Evolutionary conservation across 2,888 invertebrate species (phyloP), one percentile per base, ranked within the genome.

Genomic region (Palloptera scutellata): DNA sequence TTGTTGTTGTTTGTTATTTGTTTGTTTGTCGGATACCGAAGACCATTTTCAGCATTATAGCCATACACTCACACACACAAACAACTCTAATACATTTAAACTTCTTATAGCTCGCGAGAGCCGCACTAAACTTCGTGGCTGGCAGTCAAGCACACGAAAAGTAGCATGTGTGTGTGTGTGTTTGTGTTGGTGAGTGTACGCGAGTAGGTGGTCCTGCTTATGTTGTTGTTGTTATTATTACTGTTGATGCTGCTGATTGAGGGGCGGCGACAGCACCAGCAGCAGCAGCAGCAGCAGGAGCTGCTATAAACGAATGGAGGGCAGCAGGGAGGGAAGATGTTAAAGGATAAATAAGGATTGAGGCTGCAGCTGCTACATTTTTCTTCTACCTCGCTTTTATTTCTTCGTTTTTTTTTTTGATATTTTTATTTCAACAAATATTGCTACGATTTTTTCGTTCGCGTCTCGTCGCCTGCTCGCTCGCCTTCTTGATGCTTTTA

Each of bases 291-390:
- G 15, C 17, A 19, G 5, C 5, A n/a, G 2, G 4, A 53, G 53
- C 9, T n/a, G 19, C 6, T 30, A 6, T 30, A 6, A 30, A 30
- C 30, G 30, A 30, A 2, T 30, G 30, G 30, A 30, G 30, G 30
- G 30, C 30, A 30, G 41, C 45, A 48, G 60, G 19, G 62, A 61
- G 53, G 55, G 59, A 64, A 60, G 62, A 57, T 60, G 65, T 54
- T 67, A 70, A 75, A 74, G 77, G 77, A 79, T 79, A 77, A 79
- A 77, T 76, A 76, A 73, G 77, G 77, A 80, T 79, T 76, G 77
- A 76, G 74, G 73, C 73, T 73, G 69, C 72, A 72, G 73, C 71
- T 77, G 77, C 75, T 76, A 79, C 71, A 66, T 54, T 67, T 66
- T 67, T n/a, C n/a, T 67, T 67, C 48, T 48, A 5, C 48, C 45